Percentiles rank a stretch among this genome's conserved stretches.
Evolutionary conservation across 2,888 invertebrate genomes (phyloP).

Genomic region (Buathra laborator): DNA sequence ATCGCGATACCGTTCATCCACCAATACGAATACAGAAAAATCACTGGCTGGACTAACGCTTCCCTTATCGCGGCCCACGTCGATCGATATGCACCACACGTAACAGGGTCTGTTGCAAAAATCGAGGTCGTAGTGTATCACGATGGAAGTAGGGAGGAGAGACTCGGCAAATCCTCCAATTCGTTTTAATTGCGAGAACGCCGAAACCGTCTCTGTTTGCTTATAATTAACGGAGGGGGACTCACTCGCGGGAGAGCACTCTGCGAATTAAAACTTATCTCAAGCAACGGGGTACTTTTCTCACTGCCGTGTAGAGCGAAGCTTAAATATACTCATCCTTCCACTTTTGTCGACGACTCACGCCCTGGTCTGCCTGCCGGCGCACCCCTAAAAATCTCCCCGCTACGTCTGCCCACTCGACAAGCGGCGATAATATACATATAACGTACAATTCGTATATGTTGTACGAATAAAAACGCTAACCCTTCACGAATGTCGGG

Average conservation of each 20-base stretch:
- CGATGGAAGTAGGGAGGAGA: slow-evolving; percentile 11
- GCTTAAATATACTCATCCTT: slow-evolving; percentile 8
- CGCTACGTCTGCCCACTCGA: background rate
- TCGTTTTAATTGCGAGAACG: slow-evolving; percentile 73
- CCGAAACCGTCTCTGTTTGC: slow-evolving; percentile 72
- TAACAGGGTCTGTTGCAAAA: too few relatives aligned
- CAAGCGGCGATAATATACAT: background rate
- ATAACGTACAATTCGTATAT: background rate
- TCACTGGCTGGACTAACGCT: too few relatives aligned
- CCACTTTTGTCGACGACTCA: slow-evolving; percentile 19
- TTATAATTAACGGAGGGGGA: slow-evolving; percentile 75
- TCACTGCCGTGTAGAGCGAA: slow-evolving; percentile 39
- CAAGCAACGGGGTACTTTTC: slow-evolving; percentile 45
- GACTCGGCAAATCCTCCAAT: slow-evolving; percentile 61
- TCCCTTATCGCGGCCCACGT: too few relatives aligned
- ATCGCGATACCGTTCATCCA: too few relatives aligned
- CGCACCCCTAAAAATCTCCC: slow-evolving; percentile 39
- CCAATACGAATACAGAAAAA: too few relatives aligned
- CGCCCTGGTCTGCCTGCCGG: slow-evolving; percentile 15
- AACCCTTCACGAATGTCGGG: slow-evolving; percentile 15
- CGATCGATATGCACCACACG: too few relatives aligned
- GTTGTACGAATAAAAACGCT: background rate
- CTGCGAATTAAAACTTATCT: slow-evolving; percentile 74
- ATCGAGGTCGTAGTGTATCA: slow-evolving; percentile 5
- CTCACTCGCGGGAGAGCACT: slow-evolving; percentile 67